Base-by-base conservation (phyloP, 2,888 invertebrate species). In the Monochamus alternatus region DNA sequence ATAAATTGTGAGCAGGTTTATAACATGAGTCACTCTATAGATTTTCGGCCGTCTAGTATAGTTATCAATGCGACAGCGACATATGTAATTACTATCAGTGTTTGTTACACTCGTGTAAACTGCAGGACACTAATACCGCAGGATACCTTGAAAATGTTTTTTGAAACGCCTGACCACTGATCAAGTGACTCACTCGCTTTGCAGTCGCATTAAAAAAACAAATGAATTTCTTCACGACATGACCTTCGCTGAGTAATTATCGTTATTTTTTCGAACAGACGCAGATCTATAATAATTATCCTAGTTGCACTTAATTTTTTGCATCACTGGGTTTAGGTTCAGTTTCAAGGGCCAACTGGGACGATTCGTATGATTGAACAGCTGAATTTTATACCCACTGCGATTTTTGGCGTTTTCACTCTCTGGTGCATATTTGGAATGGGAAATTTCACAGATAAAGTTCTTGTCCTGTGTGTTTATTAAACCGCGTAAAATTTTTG, bases 241-340 rank as follows among this genome's bases (percentile, higher is more conserved):
- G 69, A 69, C 69, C 69, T 69, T 69, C 60, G 38, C 69, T 60
- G n/a, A n/a, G 14, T 55, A 55, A 55, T 69, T 69, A 38, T 60
- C 60, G 30, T 69, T 69, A 51, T n/a, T 69, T 14, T 59, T 69
- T 69, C 22, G 55, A 60, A 60, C 69, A 60, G 59, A 43, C 52
- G 44, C 59, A 44, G 14, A 12, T 60, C 60, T 69, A n/a, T n/a
- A 60, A 69, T 58, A 38, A 10, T 14, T 58, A 44, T 30, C n/a
- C 44, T 30, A 22, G 44, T 64, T 64, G 64, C 31, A 43, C 31
- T 43, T 63, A 63, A 63, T 63, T 63, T 43, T n/a, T 68, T 58
- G 58, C 58, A 68, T 58, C 68, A 32, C 9, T 44, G 68, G 55
- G 38, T 14, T 64, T 32, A 14, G 52, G 22, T 14, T 9, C 3